A percentile compares a stretch with the other conserved stretches of the same genome.
Conservation (phyloP, 2,888 invertebrate species). For the Drosophila niveifrons region DNA sequence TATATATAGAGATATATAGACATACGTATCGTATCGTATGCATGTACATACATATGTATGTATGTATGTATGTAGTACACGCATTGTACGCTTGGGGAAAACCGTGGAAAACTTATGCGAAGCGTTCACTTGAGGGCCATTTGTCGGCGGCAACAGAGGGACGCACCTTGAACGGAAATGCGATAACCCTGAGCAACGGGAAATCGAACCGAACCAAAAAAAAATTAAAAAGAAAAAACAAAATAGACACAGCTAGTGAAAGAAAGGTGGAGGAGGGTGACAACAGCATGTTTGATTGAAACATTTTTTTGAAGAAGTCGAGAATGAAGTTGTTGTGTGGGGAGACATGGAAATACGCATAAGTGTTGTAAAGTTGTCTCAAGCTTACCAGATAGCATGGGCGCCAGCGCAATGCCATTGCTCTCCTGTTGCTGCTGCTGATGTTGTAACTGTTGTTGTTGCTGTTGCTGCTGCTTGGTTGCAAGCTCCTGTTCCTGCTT, state of each 20-base stretch:
- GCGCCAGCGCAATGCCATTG: conserved; percentile 82
- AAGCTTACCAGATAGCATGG: conserved; percentile 83
- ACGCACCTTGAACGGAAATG: conserved; percentile 75
- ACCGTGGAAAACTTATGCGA: conserved; percentile 57
- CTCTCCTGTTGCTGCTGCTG: conserved; percentile 60
- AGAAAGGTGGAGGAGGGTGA: background rate
- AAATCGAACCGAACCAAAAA: conserved; percentile 57
- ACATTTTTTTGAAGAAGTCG: conserved; percentile 20
- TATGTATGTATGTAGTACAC: background rate
- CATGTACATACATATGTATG: no score
- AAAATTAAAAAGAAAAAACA: conserved; percentile 11
- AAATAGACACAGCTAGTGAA: background rate
- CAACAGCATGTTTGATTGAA: conserved; percentile 28
- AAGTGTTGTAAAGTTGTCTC: background rate
- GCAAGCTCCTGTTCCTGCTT: conserved; percentile 82
- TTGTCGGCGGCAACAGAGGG: conserved; percentile 30
- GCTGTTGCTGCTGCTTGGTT: conserved; percentile 53
- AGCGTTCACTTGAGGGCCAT: conserved; percentile 64
- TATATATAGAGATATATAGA: conserved; percentile 18
- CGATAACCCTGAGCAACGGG: conserved; percentile 77
- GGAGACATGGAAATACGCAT: no score
- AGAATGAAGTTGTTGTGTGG: background rate
- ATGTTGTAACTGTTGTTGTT: conserved; percentile 36
- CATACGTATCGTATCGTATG: background rate
- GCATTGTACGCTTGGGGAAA: conserved; percentile 41